Evolutionary conservation across 1,140 invertebrate genomes (phyloP).

Genomic region (Brachionus paranguensis): DNA sequence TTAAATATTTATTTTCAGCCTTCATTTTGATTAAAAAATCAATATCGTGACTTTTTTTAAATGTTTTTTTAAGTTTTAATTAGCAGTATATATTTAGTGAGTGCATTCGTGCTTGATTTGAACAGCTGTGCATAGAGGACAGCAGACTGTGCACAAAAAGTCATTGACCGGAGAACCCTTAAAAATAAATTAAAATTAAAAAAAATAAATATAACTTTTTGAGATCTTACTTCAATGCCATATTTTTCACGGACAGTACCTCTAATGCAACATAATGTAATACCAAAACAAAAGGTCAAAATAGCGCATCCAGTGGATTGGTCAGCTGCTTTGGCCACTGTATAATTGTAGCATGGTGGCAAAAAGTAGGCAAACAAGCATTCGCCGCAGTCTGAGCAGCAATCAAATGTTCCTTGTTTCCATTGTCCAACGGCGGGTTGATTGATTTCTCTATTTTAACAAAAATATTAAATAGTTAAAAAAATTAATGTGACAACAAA

Average conservation of each 20-base stretch:
- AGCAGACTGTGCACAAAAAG: not conserved
- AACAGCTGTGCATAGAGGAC: not conserved
- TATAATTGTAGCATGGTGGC: not conserved
- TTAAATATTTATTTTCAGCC: too few species aligned
- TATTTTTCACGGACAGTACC: not conserved
- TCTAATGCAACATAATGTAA: conserved; percentile 2
- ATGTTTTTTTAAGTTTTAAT: too few species aligned
- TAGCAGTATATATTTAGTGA: not conserved
- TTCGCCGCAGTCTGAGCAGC: not conserved
- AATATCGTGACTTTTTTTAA: too few species aligned
- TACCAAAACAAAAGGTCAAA: not conserved
- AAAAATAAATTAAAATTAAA: too few species aligned
- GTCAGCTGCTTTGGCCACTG: not conserved
- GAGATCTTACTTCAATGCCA: not conserved
- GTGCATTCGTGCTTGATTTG: not conserved
- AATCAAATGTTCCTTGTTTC: conserved; percentile 16
- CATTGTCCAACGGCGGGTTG: not conserved
- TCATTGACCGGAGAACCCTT: not conserved
- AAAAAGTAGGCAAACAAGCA: not conserved
- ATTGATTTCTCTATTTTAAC: not conserved
- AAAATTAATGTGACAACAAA: not conserved
- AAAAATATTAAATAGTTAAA: not conserved
- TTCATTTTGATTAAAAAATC: too few species aligned
- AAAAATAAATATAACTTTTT: not conserved
- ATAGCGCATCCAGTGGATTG: not conserved